phyloP scores from a whole-genome alignment of 2,797 vertebrate genomes.

The Sebastes cheni region DNA sequence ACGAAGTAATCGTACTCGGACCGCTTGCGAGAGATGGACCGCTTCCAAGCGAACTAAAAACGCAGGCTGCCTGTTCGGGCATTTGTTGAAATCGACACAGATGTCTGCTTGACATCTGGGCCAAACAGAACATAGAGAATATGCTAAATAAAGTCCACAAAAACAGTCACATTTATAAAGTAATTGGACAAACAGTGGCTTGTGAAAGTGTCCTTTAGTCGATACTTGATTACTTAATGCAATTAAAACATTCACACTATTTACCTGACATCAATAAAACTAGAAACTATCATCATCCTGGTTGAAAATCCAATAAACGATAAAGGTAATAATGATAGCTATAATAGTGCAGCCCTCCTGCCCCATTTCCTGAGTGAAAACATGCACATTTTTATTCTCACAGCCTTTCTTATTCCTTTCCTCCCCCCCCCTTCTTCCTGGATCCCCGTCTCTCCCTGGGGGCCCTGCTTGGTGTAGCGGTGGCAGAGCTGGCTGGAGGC shows the following conservation, averaged over 20 bases:
- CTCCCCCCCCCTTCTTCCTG: not conserved
- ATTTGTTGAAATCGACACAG: too few relatives aligned
- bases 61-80: too few relatives aligned
- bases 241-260: not conserved
- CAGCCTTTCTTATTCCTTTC: not conserved
- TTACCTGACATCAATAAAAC: not conserved
- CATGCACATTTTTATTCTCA: not conserved
- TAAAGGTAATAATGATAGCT: too few relatives aligned
- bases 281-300: not conserved
- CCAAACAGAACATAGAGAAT: too few relatives aligned
- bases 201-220: not conserved
- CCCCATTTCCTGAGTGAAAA: not conserved
- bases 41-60: too few relatives aligned
- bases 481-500: conserved; percentile 26
- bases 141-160: too few relatives aligned
- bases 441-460: conserved; percentile 28
- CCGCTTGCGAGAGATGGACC: too few relatives aligned
- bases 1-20: too few relatives aligned
- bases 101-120: too few relatives aligned
- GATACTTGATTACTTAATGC: not conserved
- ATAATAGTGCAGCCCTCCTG: not conserved
- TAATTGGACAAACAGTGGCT: rapidly evolving
- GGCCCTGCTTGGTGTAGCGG: conserved; percentile 29
- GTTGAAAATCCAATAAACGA: not conserved
- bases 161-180: too few relatives aligned